Percentiles rank a stretch among this genome's conserved stretches.
Conservation (phyloP, 30 jellyfish, hydroid and myxozoan genomes). For the Sanderia malayensis region DNA sequence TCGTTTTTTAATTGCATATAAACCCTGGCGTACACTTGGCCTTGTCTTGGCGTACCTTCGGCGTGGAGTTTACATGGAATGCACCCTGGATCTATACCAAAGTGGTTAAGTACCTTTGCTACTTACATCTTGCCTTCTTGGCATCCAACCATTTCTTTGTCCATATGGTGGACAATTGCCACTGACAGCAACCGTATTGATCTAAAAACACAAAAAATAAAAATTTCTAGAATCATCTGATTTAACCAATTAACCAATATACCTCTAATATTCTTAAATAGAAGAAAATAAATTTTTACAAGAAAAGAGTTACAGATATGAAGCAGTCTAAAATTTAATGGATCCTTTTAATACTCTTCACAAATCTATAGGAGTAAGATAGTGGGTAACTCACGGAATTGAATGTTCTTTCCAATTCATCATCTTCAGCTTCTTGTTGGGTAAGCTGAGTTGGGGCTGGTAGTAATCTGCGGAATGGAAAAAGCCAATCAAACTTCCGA, state of each 20-base stretch:
- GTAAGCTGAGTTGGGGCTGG: slow-evolving; percentile 91
- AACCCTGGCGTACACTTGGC: too few relatives aligned
- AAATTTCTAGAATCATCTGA: too few relatives aligned
- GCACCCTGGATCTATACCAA: too few relatives aligned
- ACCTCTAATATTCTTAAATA: neutral
- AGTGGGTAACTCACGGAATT: slow-evolving; percentile 29
- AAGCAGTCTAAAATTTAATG: too few relatives aligned
- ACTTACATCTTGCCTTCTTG: slow-evolving; percentile 87
- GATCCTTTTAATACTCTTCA: too few relatives aligned
- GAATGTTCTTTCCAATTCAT: slow-evolving; percentile 84
- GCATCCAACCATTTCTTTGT: slow-evolving; percentile 96
- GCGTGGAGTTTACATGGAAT: too few relatives aligned
- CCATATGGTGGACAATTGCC: slow-evolving; percentile 95
- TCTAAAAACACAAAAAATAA: slow-evolving; percentile 11
- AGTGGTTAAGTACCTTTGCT: neutral
- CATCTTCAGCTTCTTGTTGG: slow-evolving; percentile 75
- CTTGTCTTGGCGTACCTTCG: too few relatives aligned
- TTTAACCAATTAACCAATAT: neutral
- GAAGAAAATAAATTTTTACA: neutral
- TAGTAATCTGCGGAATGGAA: slow-evolving; percentile 76
- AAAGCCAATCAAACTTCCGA: too few relatives aligned
- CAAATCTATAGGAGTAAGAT: too few relatives aligned
- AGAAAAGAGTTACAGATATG: neutral
- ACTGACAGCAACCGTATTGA: slow-evolving; percentile 37
- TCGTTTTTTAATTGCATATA: too few relatives aligned